Evolutionary conservation across 2,888 invertebrate species (phyloP).

Genomic region (Asteroscopus sphinx): DNA sequence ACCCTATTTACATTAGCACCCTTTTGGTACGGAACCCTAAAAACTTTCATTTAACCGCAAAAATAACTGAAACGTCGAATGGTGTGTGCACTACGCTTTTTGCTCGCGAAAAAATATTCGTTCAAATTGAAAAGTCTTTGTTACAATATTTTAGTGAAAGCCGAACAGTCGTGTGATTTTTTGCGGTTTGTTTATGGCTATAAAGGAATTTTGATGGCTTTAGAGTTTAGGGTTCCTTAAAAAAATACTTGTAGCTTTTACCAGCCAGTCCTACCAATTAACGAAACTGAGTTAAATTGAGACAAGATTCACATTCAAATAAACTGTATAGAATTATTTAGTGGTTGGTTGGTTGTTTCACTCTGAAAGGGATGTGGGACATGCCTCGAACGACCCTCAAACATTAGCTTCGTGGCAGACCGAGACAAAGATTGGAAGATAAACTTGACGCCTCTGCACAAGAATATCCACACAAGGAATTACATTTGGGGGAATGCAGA

Average conservation of each 20-base stretch:
- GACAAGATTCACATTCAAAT: background rate
- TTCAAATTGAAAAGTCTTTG: conserved; percentile 69
- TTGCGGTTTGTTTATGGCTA: conserved; percentile 60
- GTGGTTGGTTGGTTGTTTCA: background rate
- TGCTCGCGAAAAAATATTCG: conserved; percentile 59
- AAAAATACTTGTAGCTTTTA: conserved; percentile 1
- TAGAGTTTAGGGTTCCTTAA: conserved; percentile 34
- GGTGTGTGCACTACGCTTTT: conserved; percentile 60
- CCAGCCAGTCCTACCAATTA: background rate
- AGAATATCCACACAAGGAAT: conserved; percentile 32
- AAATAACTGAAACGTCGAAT: conserved; percentile 52
- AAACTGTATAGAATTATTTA: background rate
- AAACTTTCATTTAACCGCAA: conserved; percentile 49
- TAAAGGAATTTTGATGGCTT: conserved; percentile 48
- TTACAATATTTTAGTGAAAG: conserved; percentile 64
- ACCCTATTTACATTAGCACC: too few relatives aligned
- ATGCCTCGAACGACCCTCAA: conserved; percentile 6
- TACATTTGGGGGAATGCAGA: conserved; percentile 13
- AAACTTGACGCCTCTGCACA: conserved; percentile 24
- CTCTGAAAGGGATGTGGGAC: conserved; percentile 4
- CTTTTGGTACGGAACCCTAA: too few relatives aligned
- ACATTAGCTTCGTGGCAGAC: conserved; percentile 25
- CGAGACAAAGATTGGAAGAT: conserved; percentile 40
- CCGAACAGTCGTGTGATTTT: conserved; percentile 55
- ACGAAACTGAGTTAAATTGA: background rate